These are phyloP conservation scores for Lepidocolaptes lacrymiger DNA, from an alignment of 2,797 vertebrate species.

Conservation along the genomic window DNA sequence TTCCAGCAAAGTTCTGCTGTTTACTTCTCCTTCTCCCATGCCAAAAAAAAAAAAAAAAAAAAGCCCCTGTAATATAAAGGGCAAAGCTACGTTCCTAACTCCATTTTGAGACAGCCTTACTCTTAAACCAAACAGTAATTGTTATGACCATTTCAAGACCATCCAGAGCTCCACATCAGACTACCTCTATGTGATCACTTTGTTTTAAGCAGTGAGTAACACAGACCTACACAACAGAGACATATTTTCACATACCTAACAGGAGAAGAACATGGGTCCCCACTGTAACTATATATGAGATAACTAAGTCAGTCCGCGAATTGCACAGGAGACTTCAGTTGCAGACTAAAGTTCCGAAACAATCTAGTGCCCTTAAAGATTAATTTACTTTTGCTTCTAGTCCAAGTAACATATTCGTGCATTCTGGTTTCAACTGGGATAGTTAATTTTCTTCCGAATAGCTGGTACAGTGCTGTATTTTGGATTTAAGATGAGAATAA, in stretches of 20 bases:
- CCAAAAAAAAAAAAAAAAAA: fast-evolving
- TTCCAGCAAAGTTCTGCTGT: not conserved
- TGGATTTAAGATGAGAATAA: not conserved
- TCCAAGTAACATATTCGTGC: not conserved
- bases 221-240: not conserved
- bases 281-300: not conserved
- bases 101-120: not conserved
- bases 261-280: not conserved
- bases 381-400: not conserved
- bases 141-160: not conserved
- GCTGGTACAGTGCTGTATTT: not conserved
- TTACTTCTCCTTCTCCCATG: not conserved
- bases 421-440: not conserved
- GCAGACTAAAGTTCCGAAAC: not conserved
- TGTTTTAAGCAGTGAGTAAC: not conserved
- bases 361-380: not conserved
- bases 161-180: not conserved
- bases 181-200: not conserved
- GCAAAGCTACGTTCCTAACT: not conserved
- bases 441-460: not conserved
- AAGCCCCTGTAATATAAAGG: not conserved
- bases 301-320: not conserved
- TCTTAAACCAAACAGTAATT: not conserved
- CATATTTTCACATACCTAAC: not conserved
- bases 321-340: not conserved